A percentile compares a stretch with the other conserved stretches of the same genome.
Conservation (phyloP, 2,797 vertebrate genomes). For the Pantherophis alleghaniensis region DNA sequence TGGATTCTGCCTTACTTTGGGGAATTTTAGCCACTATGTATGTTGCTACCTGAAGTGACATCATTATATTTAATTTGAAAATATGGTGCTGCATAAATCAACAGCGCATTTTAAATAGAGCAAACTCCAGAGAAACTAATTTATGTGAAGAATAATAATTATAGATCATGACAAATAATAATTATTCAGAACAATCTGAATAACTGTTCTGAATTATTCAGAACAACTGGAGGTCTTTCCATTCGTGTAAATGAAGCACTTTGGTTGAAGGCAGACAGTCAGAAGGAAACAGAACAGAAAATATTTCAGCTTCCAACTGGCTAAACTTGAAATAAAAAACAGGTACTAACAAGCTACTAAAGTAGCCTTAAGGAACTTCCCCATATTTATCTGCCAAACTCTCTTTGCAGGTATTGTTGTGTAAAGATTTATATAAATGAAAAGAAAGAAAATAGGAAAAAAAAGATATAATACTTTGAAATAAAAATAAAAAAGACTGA, state of each 20-base stretch:
- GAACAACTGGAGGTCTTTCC: not conserved
- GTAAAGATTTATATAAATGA: conserved; percentile 47
- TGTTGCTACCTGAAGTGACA: not conserved
- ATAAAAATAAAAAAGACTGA: not conserved
- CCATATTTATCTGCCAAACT: conserved; percentile 63
- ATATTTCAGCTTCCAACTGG: conserved; percentile 58
- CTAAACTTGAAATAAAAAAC: conserved; percentile 71
- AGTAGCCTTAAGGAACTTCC: conserved; percentile 64
- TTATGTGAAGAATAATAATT: not conserved
- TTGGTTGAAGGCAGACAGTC: conserved; percentile 56
- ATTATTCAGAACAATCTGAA: not conserved
- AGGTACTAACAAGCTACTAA: conserved; percentile 67
- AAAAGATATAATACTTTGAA: not conserved
- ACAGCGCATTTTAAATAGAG: not conserved
- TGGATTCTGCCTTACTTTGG: not conserved
- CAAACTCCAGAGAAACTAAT: not conserved
- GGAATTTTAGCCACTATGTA: not conserved
- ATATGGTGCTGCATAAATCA: not conserved
- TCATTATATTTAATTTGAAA: not conserved
- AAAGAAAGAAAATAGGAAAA: conserved; percentile 24
- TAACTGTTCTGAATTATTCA: not conserved
- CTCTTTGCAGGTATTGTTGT: conserved; percentile 61
- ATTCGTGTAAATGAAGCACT: conserved; percentile 10
- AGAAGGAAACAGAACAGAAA: conserved; percentile 63
- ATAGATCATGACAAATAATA: not conserved